Evolutionary conservation across 1,140 invertebrate species (phyloP), one percentile per base, ranked within the genome.

Genomic region (Drosophila tsacasi): DNA sequence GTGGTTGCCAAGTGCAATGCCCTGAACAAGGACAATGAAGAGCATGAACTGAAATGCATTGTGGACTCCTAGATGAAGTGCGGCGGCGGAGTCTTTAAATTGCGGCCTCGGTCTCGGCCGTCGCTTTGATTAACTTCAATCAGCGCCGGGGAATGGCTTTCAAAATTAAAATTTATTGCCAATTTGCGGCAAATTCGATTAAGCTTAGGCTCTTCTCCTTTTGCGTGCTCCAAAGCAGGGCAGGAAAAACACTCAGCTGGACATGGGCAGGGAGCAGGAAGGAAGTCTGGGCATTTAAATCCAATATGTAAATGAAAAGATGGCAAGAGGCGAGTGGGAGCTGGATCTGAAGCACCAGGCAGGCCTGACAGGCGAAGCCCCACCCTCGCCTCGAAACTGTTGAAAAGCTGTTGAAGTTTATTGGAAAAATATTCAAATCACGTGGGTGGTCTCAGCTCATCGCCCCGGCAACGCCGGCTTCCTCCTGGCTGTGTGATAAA

Each of bases 381-480:
- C 39, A 27, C 23, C 23, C 23, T 25, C 23, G 23, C 47, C 65
- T 65, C 61, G 71, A 65, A 65, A 83, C 81, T 79, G 81, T 80
- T 87, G 85, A 90, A 90, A 90, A 90, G 85, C 85, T 90, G 85
- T 90, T 90, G 85, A 90, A 90, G 85, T 90, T 90, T 90, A 90
- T 91, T 91, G 89, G 84, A 89, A 91, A 91, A 90, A 91, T 91
- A 91, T 91, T 91, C 90, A 91, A 91, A 91, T 91, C 89, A 89
- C 89, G 81, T 91, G 89, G 89, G 89, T 81, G 90, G 84, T 87
- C 80, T 87, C 76, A 87, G 72, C 80, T 77, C 80, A 73, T 77
- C 73, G 64, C 50, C 62, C 44, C 58, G 50, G 65, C 77, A 79
- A 79, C 74, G 74, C 2, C 49, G 46, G 10, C 47, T 54, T 68